Conservation (phyloP, 2,113 vertebrate genomes). For the Sus scrofa region T2T-Sscrofa CM000824.6:151311001-151311500, state of each 20-base stretch:
- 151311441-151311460: conserved; percentile 22
- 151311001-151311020: background rate
- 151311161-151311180: too few relatives aligned
- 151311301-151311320: rapidly evolving
- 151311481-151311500: background rate
- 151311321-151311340: background rate
- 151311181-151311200: too few relatives aligned
- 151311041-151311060: background rate
- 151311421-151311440: background rate
- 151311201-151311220: too few relatives aligned
- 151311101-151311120: too few relatives aligned
- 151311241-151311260: too few relatives aligned
- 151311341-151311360: background rate
- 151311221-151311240: too few relatives aligned
- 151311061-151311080: too few relatives aligned
- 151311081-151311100: too few relatives aligned
- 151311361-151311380: background rate
- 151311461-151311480: background rate
- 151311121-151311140: too few relatives aligned
- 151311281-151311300: too few relatives aligned
- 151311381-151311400: background rate
- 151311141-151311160: too few relatives aligned
- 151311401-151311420: background rate
- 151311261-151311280: too few relatives aligned
- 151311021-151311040: background rate